Evolutionary conservation across 2,888 invertebrate species (phyloP).

Genomic region (Andrena chrysosceles): DNA sequence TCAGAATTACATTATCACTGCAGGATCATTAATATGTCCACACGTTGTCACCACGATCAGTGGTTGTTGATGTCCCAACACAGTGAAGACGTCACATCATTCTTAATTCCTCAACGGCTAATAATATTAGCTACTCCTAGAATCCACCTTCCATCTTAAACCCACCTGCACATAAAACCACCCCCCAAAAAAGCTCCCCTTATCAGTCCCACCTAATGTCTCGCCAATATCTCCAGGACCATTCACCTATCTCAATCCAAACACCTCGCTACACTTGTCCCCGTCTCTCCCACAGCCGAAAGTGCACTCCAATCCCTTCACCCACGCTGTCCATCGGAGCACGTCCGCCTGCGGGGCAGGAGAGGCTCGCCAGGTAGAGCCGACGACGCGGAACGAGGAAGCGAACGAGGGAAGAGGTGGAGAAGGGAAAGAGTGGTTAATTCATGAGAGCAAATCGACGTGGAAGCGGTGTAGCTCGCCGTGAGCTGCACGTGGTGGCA

Average conservation of each 20-base stretch:
- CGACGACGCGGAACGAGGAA: constrained; percentile 7
- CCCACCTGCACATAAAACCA: too few relatives aligned
- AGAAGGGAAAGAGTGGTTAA: constrained; percentile 34
- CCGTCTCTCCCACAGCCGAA: neutral
- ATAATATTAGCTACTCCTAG: too few relatives aligned
- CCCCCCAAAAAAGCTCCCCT: too few relatives aligned
- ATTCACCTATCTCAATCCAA: neutral
- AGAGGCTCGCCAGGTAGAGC: neutral
- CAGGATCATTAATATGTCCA: neutral
- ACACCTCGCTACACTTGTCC: neutral
- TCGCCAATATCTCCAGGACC: neutral
- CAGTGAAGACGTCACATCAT: too few relatives aligned
- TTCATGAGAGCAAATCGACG: constrained; percentile 40
- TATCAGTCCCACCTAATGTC: neutral
- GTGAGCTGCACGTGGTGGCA: constrained; percentile 73
- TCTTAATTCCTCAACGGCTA: too few relatives aligned
- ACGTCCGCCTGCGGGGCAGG: neutral
- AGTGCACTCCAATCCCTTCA: neutral
- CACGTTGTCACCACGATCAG: too few relatives aligned
- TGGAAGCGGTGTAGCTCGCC: constrained; percentile 42
- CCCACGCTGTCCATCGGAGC: constrained; percentile 2
- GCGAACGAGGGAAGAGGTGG: neutral
- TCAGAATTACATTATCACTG: neutral
- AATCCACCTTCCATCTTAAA: too few relatives aligned
- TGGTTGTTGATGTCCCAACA: too few relatives aligned